Evolutionary conservation across 2,113 vertebrate genomes (phyloP).

Genomic region (Ursus arctos): DNA sequence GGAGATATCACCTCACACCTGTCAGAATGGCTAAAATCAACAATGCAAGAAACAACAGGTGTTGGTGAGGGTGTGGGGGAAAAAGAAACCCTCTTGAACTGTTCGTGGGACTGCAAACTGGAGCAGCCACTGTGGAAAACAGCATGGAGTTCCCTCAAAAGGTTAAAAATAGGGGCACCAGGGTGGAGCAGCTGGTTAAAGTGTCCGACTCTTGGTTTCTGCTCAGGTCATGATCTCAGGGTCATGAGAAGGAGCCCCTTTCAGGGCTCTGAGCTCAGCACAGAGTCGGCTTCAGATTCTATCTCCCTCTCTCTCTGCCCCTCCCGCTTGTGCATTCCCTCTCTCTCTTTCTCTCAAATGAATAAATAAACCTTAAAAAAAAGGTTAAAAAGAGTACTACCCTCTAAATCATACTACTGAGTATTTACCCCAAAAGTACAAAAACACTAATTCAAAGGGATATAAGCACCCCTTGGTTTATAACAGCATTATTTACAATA

Average conservation of each 20-base stretch:
- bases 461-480: neutral
- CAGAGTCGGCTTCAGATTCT: neutral
- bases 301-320: neutral
- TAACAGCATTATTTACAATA: neutral
- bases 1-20: neutral
- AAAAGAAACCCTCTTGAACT: neutral
- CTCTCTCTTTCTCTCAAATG: fast-evolving
- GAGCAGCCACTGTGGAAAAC: neutral
- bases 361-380: neutral
- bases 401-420: neutral
- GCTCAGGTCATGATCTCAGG: neutral
- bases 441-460: neutral
- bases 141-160: neutral
- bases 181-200: neutral
- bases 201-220: neutral
- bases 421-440: neutral
- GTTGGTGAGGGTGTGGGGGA: neutral
- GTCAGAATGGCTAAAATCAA: neutral
- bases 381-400: neutral
- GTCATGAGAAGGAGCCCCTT: neutral
- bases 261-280: neutral
- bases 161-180: neutral
- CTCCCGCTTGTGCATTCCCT: neutral
- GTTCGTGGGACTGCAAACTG: neutral
- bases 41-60: neutral